Conservation (phyloP, 2,797 vertebrate genomes). For the Agapornis canus region DNA sequence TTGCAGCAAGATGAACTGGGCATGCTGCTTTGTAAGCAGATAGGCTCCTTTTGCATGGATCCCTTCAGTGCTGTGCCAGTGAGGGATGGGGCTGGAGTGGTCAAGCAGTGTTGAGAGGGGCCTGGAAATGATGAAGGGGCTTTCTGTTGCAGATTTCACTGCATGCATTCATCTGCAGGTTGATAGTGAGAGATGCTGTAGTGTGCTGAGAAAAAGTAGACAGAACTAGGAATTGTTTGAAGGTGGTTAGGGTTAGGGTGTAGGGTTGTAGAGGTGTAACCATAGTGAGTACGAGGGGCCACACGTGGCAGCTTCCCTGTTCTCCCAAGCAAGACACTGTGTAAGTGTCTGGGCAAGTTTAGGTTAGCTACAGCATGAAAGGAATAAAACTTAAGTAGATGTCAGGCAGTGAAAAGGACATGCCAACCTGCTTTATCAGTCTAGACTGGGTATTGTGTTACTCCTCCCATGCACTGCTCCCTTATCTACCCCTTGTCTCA, state of each 20-base stretch:
- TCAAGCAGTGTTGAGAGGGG: background rate
- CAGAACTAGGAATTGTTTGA: background rate
- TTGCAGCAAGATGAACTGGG: background rate
- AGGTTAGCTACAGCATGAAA: background rate
- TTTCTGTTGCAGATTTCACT: background rate
- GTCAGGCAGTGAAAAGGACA: background rate
- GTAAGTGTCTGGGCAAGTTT: background rate
- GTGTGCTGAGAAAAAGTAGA: background rate
- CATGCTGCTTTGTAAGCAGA: background rate
- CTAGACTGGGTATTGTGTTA: background rate
- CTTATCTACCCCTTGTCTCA: background rate
- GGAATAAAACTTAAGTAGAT: background rate
- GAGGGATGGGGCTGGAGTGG: background rate
- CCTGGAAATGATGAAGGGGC: background rate
- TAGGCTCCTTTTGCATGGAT: background rate
- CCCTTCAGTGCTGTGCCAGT: background rate
- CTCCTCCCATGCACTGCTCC: background rate
- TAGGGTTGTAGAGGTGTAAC: no score
- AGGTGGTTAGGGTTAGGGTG: fast-evolving
- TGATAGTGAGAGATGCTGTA: background rate
- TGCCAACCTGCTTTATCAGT: background rate
- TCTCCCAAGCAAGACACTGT: background rate
- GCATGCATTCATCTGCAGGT: background rate
- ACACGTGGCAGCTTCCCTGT: background rate
- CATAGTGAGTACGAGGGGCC: background rate